A percentile compares a stretch with the other conserved stretches of the same genome.
phyloP scores from a whole-genome alignment of 2,888 invertebrate genomes.

The Adelognathus sp. region DNA sequence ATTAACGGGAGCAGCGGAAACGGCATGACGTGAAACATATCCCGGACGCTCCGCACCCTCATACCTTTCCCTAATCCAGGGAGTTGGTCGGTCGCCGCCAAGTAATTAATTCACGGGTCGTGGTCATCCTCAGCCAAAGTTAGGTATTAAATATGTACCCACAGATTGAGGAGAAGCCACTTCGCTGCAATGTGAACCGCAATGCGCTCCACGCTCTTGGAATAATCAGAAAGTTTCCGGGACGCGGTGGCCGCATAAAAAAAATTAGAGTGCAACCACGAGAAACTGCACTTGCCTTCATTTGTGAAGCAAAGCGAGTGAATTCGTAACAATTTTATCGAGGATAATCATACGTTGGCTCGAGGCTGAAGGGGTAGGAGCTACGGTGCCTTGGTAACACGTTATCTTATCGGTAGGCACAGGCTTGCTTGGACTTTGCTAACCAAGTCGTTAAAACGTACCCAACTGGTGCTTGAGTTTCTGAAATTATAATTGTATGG shows the following conservation, averaged over 20 bases:
- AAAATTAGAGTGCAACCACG: neutral
- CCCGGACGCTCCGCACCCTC: constrained; percentile 1
- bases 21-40: neutral
- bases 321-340: constrained; percentile 43
- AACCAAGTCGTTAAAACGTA: constrained; percentile 20
- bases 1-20: neutral
- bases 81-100: neutral
- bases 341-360: constrained; percentile 36
- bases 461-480: constrained; percentile 5
- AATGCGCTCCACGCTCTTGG: neutral
- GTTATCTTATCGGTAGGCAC: constrained; percentile 34
- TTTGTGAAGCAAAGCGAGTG: neutral
- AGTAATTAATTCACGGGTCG: neutral
- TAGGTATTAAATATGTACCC: neutral
- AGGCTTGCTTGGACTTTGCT: constrained; percentile 4
- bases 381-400: constrained; percentile 40
- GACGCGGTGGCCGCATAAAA: neutral
- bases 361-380: constrained; percentile 7
- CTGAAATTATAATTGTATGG: neutral
- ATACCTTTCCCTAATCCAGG: constrained; percentile 33
- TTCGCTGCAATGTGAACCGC: neutral
- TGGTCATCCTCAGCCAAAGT: neutral
- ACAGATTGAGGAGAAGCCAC: constrained; percentile 14
- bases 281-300: neutral
- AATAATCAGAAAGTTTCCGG: neutral